Evolutionary conservation across 1,140 invertebrate genomes (phyloP).

Genomic region (Potamilus streckersoni): DNA sequence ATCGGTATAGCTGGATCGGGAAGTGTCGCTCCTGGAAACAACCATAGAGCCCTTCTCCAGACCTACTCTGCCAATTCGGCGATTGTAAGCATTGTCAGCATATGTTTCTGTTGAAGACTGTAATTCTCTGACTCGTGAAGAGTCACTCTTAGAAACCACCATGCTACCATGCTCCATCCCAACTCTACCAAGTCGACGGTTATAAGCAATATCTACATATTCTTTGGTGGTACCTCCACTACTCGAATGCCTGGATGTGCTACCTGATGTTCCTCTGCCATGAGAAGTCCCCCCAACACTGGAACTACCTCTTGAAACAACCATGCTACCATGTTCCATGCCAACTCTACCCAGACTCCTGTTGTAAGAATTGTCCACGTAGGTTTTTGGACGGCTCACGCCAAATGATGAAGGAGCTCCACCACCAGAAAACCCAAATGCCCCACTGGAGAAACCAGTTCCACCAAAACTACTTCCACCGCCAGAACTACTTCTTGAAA

Average conservation of each 20-base stretch:
- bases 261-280: too few species aligned
- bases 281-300: too few species aligned
- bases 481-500: conserved; percentile 7
- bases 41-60: conserved; percentile 11
- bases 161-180: background rate
- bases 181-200: conserved; percentile 11
- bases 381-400: conserved; percentile 26
- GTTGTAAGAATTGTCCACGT: conserved; percentile 43
- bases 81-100: conserved; percentile 25
- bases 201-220: conserved; percentile 23
- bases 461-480: background rate
- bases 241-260: background rate
- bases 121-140: background rate
- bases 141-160: background rate
- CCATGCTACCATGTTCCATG: conserved; percentile 27
- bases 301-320: conserved; percentile 11
- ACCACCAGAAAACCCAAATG: background rate
- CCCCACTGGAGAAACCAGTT: background rate
- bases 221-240: background rate
- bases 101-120: conserved; percentile 1
- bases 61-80: conserved; percentile 34
- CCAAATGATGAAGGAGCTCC: background rate
- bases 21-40: background rate
- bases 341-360: conserved; percentile 41
- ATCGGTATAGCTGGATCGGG: background rate